phyloP scores from a whole-genome alignment of 2,797 vertebrate species.

The Alfaro cultratus region DNA sequence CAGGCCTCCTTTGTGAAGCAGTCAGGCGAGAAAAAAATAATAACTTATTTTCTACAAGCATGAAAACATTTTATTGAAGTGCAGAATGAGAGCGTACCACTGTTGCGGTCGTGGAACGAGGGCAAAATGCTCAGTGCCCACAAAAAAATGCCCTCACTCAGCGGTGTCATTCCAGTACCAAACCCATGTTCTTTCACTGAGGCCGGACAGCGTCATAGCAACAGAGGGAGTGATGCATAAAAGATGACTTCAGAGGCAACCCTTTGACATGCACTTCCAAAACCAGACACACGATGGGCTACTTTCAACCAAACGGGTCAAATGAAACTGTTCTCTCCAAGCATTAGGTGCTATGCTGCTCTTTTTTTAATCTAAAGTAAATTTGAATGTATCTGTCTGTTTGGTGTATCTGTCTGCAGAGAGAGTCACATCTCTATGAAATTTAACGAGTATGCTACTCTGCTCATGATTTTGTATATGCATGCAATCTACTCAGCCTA shows the following conservation, averaged over 20 bases:
- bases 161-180: conserved; percentile 46
- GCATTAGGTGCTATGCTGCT: conserved; percentile 7
- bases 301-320: conserved; percentile 51
- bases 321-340: conserved; percentile 29
- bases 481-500: conserved; percentile 51
- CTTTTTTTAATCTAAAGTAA: conserved; percentile 23
- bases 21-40: conserved; percentile 45
- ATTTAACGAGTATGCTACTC: conserved; percentile 50
- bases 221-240: conserved; percentile 56
- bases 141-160: conserved; percentile 56
- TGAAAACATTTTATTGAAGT: conserved; percentile 83
- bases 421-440: conserved; percentile 47
- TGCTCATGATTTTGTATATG: conserved; percentile 50
- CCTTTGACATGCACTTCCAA: conserved; percentile 40
- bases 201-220: conserved; percentile 51
- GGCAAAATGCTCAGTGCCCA: conserved; percentile 65
- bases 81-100: conserved; percentile 75
- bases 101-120: conserved; percentile 50
- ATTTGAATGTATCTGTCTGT: conserved; percentile 24
- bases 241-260: conserved; percentile 50
- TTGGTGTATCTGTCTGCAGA: conserved; percentile 5
- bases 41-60: conserved; percentile 75
- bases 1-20: conserved; percentile 70
- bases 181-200: conserved; percentile 53
- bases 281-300: conserved; percentile 34